Conservation (phyloP, 2,797 vertebrate species). For the Remorina albescens region DNA sequence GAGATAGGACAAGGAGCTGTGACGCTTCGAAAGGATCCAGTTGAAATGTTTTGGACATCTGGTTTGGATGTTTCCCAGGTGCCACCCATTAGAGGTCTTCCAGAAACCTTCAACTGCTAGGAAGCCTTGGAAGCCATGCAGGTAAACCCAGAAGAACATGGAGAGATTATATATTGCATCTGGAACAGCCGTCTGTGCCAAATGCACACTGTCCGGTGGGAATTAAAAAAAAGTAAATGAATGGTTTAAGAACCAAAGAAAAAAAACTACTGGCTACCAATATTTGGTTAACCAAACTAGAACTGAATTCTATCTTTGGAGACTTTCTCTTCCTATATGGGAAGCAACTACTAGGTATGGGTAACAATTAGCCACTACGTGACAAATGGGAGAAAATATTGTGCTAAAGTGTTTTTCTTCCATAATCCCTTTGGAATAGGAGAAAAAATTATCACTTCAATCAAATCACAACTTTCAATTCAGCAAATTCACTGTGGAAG, state of each 20-base stretch:
- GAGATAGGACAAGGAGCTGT: too few species aligned
- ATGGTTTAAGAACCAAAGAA: not conserved
- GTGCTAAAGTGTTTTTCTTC: not conserved
- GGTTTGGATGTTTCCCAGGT: too few species aligned
- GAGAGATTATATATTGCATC: too few species aligned
- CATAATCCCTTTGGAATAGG: not conserved
- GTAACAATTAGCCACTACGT: not conserved
- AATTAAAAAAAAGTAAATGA: conserved; percentile 1
- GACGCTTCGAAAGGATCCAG: too few species aligned
- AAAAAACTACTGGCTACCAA: not conserved
- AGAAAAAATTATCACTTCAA: too few species aligned
- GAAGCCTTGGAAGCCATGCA: too few species aligned
- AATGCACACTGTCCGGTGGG: conserved; percentile 5
- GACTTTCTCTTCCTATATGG: not conserved
- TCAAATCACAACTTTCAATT: too few species aligned
- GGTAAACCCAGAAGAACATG: too few species aligned
- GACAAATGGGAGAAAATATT: not conserved
- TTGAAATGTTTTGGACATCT: too few species aligned
- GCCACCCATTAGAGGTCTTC: too few species aligned
- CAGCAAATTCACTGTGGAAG: not conserved
- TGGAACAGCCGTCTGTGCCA: not conserved
- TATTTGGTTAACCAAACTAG: not conserved
- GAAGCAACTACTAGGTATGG: not conserved
- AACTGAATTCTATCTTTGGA: not conserved
- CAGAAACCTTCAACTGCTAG: too few species aligned